A percentile compares a stretch with the other conserved stretches of the same genome.
Evolutionary conservation across 2,888 invertebrate species (phyloP).

Genomic region (Drosophila leonis): DNA sequence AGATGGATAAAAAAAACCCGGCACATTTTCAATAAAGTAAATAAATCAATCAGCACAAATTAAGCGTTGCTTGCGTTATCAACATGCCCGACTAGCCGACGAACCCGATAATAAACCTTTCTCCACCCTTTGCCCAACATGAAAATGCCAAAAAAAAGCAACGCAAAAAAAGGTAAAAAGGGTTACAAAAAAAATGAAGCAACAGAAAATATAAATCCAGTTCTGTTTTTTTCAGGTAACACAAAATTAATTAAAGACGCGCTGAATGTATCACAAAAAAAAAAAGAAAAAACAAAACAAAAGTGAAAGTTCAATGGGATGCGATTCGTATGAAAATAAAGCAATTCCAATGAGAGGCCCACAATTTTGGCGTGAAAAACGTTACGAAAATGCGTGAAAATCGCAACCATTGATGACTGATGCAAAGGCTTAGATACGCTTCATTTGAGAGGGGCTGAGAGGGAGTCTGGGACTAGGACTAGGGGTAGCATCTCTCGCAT

Average conservation of each 20-base stretch:
- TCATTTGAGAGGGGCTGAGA: constrained; percentile 34
- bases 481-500: constrained; percentile 26
- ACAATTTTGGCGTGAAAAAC: constrained; percentile 58
- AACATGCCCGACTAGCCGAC: constrained; percentile 16
- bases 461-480: not conserved
- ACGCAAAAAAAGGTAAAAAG: constrained; percentile 46
- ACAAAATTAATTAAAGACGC: constrained; percentile 73
- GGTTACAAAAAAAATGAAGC: constrained; percentile 35
- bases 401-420: constrained; percentile 37
- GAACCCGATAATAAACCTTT: constrained; percentile 37
- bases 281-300: not conserved
- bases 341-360: constrained; percentile 63
- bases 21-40: constrained; percentile 49
- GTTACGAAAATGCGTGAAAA: constrained; percentile 57
- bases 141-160: constrained; percentile 62
- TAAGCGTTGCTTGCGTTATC: constrained; percentile 36
- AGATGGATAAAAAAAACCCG: constrained; percentile 1
- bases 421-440: constrained; percentile 61
- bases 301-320: constrained; percentile 74
- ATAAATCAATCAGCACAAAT: constrained; percentile 66
- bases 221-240: constrained; percentile 36
- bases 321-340: constrained; percentile 55
- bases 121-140: constrained; percentile 41
- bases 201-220: constrained; percentile 38
- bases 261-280: constrained; percentile 13